Conservation (phyloP, 2,113 vertebrate species). For the Scophthalmus maximus region DNA sequence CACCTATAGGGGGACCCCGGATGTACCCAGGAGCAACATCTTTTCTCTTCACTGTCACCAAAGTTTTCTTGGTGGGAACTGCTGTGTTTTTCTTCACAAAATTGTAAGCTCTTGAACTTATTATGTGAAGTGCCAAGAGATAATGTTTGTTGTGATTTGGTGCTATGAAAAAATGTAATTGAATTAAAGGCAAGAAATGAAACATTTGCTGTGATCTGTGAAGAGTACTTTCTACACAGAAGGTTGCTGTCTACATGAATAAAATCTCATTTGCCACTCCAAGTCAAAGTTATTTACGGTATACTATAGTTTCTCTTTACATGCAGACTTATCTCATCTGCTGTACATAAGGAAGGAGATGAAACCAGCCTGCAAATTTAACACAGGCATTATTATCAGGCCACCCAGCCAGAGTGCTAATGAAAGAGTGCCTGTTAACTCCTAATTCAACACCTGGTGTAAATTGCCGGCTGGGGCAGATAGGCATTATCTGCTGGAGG, state of each 20-base stretch:
- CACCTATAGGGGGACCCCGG: too few relatives aligned
- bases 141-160: background rate
- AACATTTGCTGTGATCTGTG: background rate
- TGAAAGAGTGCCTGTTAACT: constrained; percentile 44
- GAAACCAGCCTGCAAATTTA: background rate
- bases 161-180: background rate
- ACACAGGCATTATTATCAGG: constrained; percentile 25
- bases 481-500: constrained; percentile 38
- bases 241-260: background rate
- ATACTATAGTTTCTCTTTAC: background rate
- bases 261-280: constrained; percentile 7
- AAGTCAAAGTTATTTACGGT: background rate
- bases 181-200: background rate
- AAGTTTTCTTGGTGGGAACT: too few relatives aligned
- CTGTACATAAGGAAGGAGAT: background rate
- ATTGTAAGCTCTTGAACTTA: too few relatives aligned
- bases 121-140: too few relatives aligned
- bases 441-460: constrained; percentile 43
- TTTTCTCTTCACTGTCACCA: too few relatives aligned
- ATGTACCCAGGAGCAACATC: too few relatives aligned
- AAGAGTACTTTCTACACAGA: background rate
- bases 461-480: constrained; percentile 23
- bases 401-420: constrained; percentile 22
- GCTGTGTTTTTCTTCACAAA: too few relatives aligned
- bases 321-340: background rate